Conservation (phyloP, 2,888 invertebrate species). For the Elysia crispata region DNA sequence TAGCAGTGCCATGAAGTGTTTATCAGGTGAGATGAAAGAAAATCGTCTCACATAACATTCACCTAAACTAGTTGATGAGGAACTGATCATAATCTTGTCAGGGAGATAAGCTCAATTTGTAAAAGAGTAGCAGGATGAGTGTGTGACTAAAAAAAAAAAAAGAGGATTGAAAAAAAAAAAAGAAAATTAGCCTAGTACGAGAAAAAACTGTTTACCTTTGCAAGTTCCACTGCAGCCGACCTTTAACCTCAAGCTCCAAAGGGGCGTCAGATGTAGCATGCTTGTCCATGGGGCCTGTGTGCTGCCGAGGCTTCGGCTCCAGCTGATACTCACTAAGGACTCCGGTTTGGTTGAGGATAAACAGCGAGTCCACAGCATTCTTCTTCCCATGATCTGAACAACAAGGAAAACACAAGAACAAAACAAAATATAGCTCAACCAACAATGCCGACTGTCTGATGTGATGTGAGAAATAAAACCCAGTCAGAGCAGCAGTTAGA, state of each 20-base stretch:
- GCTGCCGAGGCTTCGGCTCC: slow-evolving; percentile 80
- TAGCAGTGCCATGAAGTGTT: too few species aligned
- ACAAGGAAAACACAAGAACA: too few species aligned
- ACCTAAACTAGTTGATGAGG: too few species aligned
- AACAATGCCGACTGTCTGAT: too few species aligned
- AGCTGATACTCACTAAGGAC: slow-evolving; percentile 91
- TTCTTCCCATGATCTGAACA: slow-evolving; percentile 73
- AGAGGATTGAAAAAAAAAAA: not conserved
- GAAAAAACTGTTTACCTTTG: slow-evolving; percentile 72
- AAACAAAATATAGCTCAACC: too few species aligned
- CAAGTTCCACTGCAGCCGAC: slow-evolving; percentile 93
- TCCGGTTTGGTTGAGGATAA: slow-evolving; percentile 92
- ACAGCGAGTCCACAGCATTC: slow-evolving; percentile 87
- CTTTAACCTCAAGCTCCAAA: slow-evolving; percentile 87
- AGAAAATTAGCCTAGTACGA: too few species aligned
- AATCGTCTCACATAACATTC: too few species aligned
- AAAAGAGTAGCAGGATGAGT: not conserved
- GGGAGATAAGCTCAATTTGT: too few species aligned
- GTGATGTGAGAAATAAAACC: too few species aligned
- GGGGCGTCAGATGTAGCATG: slow-evolving; percentile 69
- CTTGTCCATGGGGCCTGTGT: slow-evolving; percentile 52
- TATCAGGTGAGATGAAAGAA: too few species aligned
- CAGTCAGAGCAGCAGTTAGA: too few species aligned
- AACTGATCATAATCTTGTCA: too few species aligned
- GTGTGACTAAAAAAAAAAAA: not conserved